These are phyloP conservation scores for Panurus biarmicus DNA, from an alignment of 2,113 vertebrate species.

Conservation along the genomic window DNA sequence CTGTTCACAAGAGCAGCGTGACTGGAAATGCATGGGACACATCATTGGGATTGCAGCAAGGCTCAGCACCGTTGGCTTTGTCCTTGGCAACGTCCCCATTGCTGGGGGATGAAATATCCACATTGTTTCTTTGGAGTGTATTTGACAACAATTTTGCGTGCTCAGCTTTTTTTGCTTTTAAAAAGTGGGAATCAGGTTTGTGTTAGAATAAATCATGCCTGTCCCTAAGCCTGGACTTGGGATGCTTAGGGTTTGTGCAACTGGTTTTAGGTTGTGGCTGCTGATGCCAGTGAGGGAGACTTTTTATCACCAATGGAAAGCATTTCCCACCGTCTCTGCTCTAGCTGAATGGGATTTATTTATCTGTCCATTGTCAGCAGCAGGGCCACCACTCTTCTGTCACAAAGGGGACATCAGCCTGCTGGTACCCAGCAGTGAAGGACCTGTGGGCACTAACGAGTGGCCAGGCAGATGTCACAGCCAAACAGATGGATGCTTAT, in stretches of 20 bases:
- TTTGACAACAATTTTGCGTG: not conserved
- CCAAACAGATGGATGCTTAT: not conserved
- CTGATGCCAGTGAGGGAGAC: not conserved
- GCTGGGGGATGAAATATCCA: not conserved
- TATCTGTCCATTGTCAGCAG: not conserved
- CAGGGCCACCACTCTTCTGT: not conserved
- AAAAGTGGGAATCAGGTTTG: not conserved
- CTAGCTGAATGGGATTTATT: not conserved
- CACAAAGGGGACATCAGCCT: not conserved
- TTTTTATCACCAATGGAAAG: not conserved
- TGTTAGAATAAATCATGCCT: not conserved
- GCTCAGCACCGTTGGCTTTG: not conserved
- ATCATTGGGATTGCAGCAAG: not conserved
- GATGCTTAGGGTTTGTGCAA: not conserved
- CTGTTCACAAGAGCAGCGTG: rapidly evolving
- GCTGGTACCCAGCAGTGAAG: not conserved
- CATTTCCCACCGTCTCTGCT: not conserved
- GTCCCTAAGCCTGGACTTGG: not conserved
- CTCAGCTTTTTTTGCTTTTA: not conserved
- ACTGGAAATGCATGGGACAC: not conserved
- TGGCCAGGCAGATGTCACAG: not conserved
- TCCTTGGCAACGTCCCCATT: not conserved
- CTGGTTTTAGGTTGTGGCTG: not conserved
- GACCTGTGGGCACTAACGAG: not conserved
- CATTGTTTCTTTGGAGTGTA: not conserved